These are phyloP conservation scores for Dolichopus griseipennis DNA, from an alignment of 2,888 invertebrate species.

Conservation along the genomic window DNA sequence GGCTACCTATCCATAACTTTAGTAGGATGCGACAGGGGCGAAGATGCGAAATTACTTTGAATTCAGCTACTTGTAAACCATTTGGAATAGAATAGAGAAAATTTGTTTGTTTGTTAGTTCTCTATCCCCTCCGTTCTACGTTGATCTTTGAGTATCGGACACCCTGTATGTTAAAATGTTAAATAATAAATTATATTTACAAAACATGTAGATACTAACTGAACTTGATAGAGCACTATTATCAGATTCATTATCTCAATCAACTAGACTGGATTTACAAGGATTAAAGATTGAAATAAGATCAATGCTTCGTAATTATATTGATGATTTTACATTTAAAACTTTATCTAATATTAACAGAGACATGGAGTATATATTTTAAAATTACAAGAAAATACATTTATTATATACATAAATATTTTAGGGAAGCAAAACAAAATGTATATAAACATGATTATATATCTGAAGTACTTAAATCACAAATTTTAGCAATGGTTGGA, in stretches of 20 bases:
- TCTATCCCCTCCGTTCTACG: too few relatives aligned
- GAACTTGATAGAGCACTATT: slow-evolving; percentile 37
- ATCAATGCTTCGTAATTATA: slow-evolving; percentile 32
- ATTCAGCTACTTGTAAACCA: too few relatives aligned
- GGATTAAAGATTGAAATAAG: slow-evolving; percentile 39
- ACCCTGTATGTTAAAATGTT: background rate
- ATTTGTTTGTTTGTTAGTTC: too few relatives aligned
- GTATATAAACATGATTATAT: slow-evolving; percentile 37
- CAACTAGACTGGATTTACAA: slow-evolving; percentile 32
- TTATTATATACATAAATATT: background rate
- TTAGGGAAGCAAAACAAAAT: slow-evolving; percentile 34
- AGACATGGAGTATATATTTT: slow-evolving; percentile 38
- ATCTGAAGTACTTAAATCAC: slow-evolving; percentile 39
- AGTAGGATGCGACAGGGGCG: too few relatives aligned
- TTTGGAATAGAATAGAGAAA: too few relatives aligned
- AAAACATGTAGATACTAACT: slow-evolving; percentile 38
- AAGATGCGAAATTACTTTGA: too few relatives aligned
- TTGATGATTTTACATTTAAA: slow-evolving; percentile 41
- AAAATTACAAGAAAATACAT: background rate
- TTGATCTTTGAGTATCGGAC: background rate
- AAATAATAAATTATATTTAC: background rate
- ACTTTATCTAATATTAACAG: slow-evolving; percentile 41
- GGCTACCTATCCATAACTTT: too few relatives aligned
- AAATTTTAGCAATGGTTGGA: slow-evolving; percentile 38
- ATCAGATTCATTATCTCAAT: slow-evolving; percentile 27